Evolutionary conservation across 2,888 invertebrate species (phyloP).

Genomic region (Andricus curvator): DNA sequence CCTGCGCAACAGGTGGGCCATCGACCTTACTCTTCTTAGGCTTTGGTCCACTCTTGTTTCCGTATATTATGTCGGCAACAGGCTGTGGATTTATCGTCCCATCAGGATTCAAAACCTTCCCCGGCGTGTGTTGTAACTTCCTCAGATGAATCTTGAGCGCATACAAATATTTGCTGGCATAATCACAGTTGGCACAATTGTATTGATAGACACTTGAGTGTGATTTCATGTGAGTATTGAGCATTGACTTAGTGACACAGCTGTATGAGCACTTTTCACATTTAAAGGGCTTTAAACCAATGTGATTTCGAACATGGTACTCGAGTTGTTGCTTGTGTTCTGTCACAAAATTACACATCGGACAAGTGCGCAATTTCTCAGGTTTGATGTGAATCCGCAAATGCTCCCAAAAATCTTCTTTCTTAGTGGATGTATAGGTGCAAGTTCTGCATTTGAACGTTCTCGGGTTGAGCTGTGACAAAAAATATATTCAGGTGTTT

Average conservation of each 20-base stretch:
- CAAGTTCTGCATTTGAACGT: slow-evolving; percentile 90
- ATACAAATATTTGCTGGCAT: slow-evolving; percentile 99
- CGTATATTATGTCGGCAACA: slow-evolving; percentile 94
- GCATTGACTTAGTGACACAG: slow-evolving; percentile 99
- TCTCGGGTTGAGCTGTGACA: no score
- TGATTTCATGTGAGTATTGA: slow-evolving; percentile 98
- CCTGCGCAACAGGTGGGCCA: background rate
- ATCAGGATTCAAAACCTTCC: slow-evolving; percentile 93
- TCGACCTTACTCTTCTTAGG: slow-evolving; percentile 66
- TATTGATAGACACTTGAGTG: slow-evolving; percentile 96
- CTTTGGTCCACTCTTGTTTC: slow-evolving; percentile 92
- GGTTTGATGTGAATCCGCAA: slow-evolving; percentile 93
- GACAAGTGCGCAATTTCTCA: slow-evolving; percentile 94
- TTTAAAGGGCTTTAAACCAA: slow-evolving; percentile 96
- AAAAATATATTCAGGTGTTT: no score
- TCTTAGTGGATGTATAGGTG: slow-evolving; percentile 89
- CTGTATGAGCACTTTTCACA: slow-evolving; percentile 93
- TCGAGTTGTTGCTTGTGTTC: slow-evolving; percentile 99
- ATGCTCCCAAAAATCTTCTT: slow-evolving; percentile 97
- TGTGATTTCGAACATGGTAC: slow-evolving; percentile 97
- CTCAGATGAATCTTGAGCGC: slow-evolving; percentile 96
- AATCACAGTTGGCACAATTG: slow-evolving; percentile 94
- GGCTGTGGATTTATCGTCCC: slow-evolving; percentile 93
- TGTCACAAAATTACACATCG: slow-evolving; percentile 97
- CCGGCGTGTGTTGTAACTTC: slow-evolving; percentile 86